phyloP scores from a whole-genome alignment of 37 sponge, comb jelly and placozoan genomes.

The Ianthella basta region DNA sequence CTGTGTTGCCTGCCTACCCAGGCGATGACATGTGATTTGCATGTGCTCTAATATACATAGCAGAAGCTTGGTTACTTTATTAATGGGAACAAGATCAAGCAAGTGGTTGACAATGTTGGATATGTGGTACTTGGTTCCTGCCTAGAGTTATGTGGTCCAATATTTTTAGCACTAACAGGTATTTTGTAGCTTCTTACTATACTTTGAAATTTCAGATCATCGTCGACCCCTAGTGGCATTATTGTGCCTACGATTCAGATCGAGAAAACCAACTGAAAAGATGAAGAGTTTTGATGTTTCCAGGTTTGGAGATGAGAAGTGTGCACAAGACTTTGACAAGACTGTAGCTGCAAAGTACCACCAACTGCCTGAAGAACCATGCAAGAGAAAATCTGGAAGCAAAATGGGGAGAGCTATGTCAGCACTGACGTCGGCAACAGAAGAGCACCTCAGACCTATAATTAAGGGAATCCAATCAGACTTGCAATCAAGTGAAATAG shows the following conservation, averaged over 20 bases:
- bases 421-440: background rate
- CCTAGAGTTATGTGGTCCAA: too few species aligned
- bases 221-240: constrained; percentile 10
- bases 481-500: background rate
- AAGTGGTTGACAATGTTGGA: too few species aligned
- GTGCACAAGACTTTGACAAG: background rate
- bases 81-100: too few species aligned
- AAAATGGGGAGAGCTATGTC: background rate
- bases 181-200: too few species aligned
- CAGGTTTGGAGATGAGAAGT: too few species aligned
- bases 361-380: background rate
- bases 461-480: constrained; percentile 5
- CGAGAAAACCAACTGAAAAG: constrained; percentile 1
- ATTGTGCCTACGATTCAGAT: background rate
- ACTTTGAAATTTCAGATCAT: too few species aligned
- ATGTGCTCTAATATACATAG: too few species aligned
- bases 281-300: background rate
- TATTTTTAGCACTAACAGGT: too few species aligned
- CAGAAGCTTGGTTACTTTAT: too few species aligned
- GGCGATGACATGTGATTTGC: too few species aligned
- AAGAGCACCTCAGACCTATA: background rate
- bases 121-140: too few species aligned
- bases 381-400: constrained; percentile 1
- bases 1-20: too few species aligned
- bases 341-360: constrained; percentile 11